phyloP scores from a whole-genome alignment of 1,140 invertebrate genomes.

The Dinoponera quadriceps region DNA sequence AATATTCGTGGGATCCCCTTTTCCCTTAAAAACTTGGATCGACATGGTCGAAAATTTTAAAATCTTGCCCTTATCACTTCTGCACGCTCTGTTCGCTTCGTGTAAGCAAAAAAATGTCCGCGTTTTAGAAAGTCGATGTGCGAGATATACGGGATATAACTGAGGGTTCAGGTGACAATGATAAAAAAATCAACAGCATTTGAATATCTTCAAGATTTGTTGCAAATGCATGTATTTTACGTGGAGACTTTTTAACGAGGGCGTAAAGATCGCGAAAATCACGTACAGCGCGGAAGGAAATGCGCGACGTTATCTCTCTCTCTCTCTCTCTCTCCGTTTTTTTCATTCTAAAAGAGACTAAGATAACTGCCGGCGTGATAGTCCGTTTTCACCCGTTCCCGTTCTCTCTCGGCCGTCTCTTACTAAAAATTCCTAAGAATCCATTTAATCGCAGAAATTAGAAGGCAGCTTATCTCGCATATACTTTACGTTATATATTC shows the following conservation, averaged over 20 bases:
- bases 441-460: slow-evolving; percentile 65
- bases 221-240: slow-evolving; percentile 2
- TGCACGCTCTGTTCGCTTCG: not conserved
- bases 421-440: slow-evolving; percentile 35
- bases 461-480: slow-evolving; percentile 70
- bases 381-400: not conserved
- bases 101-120: not conserved
- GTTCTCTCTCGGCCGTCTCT: not conserved
- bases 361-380: slow-evolving; percentile 7
- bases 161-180: no score
- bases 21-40: not conserved
- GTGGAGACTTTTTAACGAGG: not conserved
- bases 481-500: not conserved
- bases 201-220: slow-evolving; percentile 1
- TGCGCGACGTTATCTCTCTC: not conserved
- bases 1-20: not conserved
- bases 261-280: not conserved
- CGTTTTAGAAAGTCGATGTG: no score
- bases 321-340: not conserved
- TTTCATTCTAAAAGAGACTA: not conserved
- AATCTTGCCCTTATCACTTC: slow-evolving; percentile 6
- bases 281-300: slow-evolving; percentile 1
- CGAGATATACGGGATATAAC: no score
- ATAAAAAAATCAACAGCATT: no score
- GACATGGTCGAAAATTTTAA: slow-evolving; percentile 26